phyloP scores from a whole-genome alignment of 2,797 vertebrate species.

The Microcaecilia unicolor region DNA sequence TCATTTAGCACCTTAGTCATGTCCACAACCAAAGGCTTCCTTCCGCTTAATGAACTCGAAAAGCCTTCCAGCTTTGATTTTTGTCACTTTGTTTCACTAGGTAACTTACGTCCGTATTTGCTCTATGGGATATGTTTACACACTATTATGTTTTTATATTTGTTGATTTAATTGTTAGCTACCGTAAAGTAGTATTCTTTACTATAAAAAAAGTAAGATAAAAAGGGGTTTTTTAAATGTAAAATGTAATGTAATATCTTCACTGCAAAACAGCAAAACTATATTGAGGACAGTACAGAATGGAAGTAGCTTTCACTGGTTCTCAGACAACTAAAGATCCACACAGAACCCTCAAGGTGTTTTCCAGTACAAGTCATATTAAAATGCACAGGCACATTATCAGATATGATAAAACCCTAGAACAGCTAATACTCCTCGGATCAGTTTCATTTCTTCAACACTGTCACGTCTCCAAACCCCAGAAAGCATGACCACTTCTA shows the following conservation, averaged over 20 bases:
- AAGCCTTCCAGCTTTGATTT: background rate
- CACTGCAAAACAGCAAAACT: constrained; percentile 36
- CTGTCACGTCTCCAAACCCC: constrained; percentile 27
- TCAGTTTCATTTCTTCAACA: no score
- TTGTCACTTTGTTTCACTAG: constrained; percentile 11
- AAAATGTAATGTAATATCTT: no score
- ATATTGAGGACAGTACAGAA: constrained; percentile 41
- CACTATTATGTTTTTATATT: no score
- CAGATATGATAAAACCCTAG: constrained; percentile 34
- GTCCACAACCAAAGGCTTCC: background rate
- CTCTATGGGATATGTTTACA: no score
- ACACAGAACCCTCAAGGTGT: constrained; percentile 43
- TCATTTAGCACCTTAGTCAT: background rate
- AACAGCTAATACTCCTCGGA: constrained; percentile 12
- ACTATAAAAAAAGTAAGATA: no score
- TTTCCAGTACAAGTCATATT: no score
- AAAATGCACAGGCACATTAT: constrained; percentile 29
- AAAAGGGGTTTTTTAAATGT: no score
- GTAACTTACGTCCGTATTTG: no score
- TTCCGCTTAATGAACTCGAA: constrained; percentile 4
- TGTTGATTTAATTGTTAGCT: no score
- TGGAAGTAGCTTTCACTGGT: constrained; percentile 61
- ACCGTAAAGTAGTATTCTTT: no score
- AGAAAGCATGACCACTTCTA: background rate
- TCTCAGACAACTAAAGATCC: constrained; percentile 48